These are phyloP conservation scores for Oopsacas minuta DNA, from an alignment of 37 sponge, comb jelly and placozoan genomes.

Conservation along the genomic window DNA sequence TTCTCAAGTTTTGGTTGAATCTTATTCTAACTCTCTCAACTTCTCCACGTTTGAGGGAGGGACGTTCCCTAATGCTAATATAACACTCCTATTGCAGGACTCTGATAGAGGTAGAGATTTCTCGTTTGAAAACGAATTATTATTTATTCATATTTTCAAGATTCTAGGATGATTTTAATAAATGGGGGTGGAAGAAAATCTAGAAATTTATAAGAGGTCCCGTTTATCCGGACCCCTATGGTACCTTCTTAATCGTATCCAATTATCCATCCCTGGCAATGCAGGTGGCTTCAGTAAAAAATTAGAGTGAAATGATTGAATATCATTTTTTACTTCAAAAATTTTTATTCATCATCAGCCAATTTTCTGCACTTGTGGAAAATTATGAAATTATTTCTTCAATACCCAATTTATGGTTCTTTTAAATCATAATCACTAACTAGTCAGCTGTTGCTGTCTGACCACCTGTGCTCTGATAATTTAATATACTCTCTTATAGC, in stretches of 20 bases:
- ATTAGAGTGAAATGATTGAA: neutral
- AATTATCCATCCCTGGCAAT: too few relatives aligned
- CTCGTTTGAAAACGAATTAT: too few relatives aligned
- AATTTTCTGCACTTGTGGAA: neutral
- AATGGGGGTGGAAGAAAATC: neutral
- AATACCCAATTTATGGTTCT: neutral
- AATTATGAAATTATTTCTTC: neutral
- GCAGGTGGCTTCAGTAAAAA: conserved; percentile 8
- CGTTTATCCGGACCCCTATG: neutral
- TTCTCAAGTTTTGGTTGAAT: neutral
- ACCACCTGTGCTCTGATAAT: too few relatives aligned
- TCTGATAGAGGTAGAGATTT: conserved; percentile 46
- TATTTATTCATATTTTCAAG: too few relatives aligned
- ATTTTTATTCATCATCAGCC: neutral
- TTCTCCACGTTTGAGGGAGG: neutral
- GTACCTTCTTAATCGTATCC: too few relatives aligned
- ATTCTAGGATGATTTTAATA: too few relatives aligned
- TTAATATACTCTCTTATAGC: conserved; percentile 45
- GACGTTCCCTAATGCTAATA: neutral
- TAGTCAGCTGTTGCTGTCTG: too few relatives aligned
- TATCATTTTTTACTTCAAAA: neutral
- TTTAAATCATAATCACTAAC: too few relatives aligned
- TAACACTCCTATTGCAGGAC: conserved; percentile 39
- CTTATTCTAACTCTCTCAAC: neutral
- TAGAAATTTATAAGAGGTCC: neutral